These are phyloP conservation scores for Actinopyga echinites DNA, from an alignment of 53 echinoderm and acorn worm species.

Conservation along the genomic window DNA sequence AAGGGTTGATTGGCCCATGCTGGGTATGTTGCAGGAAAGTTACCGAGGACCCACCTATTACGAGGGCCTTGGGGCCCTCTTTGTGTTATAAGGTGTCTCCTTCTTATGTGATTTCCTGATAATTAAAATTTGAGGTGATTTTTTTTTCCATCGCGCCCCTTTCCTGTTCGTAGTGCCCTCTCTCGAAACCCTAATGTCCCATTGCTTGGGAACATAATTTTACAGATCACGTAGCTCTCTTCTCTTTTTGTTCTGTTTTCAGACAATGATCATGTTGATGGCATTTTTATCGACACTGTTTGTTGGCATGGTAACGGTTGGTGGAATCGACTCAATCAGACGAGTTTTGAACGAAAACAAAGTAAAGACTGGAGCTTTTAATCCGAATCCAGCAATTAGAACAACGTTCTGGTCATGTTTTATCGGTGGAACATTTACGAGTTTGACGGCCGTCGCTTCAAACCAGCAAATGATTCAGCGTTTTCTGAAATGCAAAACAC, in stretches of 20 bases:
- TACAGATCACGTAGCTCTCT: too few species aligned
- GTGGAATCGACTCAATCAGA: not conserved
- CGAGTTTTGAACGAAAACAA: not conserved
- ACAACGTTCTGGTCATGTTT: conserved; percentile 36
- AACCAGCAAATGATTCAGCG: conserved; percentile 42
- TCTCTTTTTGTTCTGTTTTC: not conserved
- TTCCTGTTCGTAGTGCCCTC: too few species aligned
- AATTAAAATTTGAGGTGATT: too few species aligned
- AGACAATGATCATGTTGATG: conserved; percentile 28
- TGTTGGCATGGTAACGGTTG: conserved; percentile 5
- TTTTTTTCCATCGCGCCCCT: too few species aligned
- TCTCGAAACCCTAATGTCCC: too few species aligned
- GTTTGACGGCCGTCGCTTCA: not conserved
- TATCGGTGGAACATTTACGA: conserved; percentile 26
- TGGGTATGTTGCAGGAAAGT: too few species aligned
- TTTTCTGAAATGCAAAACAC: conserved; percentile 28
- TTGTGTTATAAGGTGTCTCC: too few species aligned
- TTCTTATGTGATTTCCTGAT: too few species aligned
- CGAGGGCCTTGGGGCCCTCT: too few species aligned
- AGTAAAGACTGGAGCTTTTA: not conserved
- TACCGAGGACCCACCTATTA: too few species aligned
- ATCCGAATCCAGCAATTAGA: conserved; percentile 19
- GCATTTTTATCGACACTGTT: conserved; percentile 14
- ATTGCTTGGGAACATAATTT: too few species aligned
- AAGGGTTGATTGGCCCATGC: too few species aligned